These are phyloP conservation scores for Salarias fasciatus DNA, from an alignment of 2,797 vertebrate genomes.

Conservation along the genomic window DNA sequence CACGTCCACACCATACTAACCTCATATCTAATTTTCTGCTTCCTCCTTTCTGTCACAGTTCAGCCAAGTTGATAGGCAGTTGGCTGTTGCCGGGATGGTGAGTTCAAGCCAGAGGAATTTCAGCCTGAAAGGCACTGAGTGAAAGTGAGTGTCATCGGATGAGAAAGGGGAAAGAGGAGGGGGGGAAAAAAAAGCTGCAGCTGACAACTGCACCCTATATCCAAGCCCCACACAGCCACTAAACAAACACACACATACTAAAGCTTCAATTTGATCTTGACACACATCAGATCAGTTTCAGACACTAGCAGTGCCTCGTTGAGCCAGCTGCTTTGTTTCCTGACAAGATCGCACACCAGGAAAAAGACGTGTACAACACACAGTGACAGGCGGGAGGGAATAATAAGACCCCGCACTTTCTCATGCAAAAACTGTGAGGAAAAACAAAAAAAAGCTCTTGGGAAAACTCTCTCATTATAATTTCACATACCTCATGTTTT, in stretches of 20 bases:
- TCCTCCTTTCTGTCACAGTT: slow-evolving; percentile 61
- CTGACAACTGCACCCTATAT: slow-evolving; percentile 58
- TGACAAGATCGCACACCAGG: slow-evolving; percentile 30
- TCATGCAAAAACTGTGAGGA: neutral
- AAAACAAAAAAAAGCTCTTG: slow-evolving; percentile 3
- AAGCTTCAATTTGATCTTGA: slow-evolving; percentile 45
- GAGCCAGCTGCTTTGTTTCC: slow-evolving; percentile 40
- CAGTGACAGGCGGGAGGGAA: slow-evolving; percentile 16
- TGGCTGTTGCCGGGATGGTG: slow-evolving; percentile 65
- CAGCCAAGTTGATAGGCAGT: slow-evolving; percentile 57
- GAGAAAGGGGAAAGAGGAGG: slow-evolving; percentile 41
- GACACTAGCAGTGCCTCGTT: slow-evolving; percentile 25
- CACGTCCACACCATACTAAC: slow-evolving; percentile 30
- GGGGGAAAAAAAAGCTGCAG: slow-evolving; percentile 37
- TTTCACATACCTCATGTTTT: neutral
- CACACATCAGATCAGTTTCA: slow-evolving; percentile 33
- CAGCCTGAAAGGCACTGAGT: slow-evolving; percentile 63
- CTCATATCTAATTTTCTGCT: slow-evolving; percentile 67
- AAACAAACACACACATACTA: slow-evolving; percentile 30
- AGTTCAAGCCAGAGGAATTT: slow-evolving; percentile 74
- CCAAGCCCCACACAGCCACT: slow-evolving; percentile 35
- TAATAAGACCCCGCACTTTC: neutral
- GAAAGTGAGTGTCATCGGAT: slow-evolving; percentile 67
- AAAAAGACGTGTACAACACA: slow-evolving; percentile 27
- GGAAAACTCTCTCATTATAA: neutral